Evolutionary conservation across 2,888 invertebrate genomes (phyloP).

Genomic region (Digitonthophagus gazella): DNA sequence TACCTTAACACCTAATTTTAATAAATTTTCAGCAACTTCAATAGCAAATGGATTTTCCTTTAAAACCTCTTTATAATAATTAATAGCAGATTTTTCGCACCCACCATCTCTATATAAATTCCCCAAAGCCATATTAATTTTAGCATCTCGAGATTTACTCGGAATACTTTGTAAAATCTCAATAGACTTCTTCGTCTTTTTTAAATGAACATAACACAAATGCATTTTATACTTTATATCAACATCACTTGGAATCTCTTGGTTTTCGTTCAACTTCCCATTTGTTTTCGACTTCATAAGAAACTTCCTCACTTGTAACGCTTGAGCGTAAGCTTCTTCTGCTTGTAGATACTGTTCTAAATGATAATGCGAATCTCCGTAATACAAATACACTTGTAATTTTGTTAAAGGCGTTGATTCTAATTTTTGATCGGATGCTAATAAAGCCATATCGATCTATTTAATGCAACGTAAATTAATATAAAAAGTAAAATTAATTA

Average conservation of each 20-base stretch:
- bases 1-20: slow-evolving; percentile 62
- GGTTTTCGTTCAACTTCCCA: slow-evolving; percentile 49
- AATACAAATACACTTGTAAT: slow-evolving; percentile 67
- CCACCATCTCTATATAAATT: slow-evolving; percentile 69
- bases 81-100: slow-evolving; percentile 68
- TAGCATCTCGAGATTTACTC: slow-evolving; percentile 66
- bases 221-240: slow-evolving; percentile 74
- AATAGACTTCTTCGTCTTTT: slow-evolving; percentile 62
- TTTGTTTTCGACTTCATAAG: slow-evolving; percentile 56
- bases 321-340: slow-evolving; percentile 64
- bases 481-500: slow-evolving; percentile 4
- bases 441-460: slow-evolving; percentile 65
- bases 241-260: slow-evolving; percentile 58
- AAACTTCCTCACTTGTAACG: slow-evolving; percentile 64
- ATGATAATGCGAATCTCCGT: slow-evolving; percentile 69
- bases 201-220: slow-evolving; percentile 65
- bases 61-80: slow-evolving; percentile 76
- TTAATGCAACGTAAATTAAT: slow-evolving; percentile 37
- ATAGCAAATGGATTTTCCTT: slow-evolving; percentile 69
- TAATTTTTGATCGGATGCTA: slow-evolving; percentile 64
- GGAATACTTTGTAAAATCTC: slow-evolving; percentile 59
- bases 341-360: slow-evolving; percentile 67
- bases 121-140: slow-evolving; percentile 75
- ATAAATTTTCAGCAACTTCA: slow-evolving; percentile 70
- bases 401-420: slow-evolving; percentile 62